Conservation (phyloP, 2,888 invertebrate species). For the Netelia melanura region DNA sequence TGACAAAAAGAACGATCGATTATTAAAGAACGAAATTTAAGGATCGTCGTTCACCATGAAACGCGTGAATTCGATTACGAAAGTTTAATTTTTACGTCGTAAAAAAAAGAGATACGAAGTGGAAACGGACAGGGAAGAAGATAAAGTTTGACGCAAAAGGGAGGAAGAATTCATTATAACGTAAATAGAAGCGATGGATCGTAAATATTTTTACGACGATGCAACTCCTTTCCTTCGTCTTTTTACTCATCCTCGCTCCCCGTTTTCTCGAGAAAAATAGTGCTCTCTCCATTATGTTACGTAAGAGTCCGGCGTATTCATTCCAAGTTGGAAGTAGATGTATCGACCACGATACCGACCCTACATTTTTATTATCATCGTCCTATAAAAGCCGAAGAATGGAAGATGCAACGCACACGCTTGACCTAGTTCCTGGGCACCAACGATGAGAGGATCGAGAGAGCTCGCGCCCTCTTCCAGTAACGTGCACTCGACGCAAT, state of each 20-base stretch:
- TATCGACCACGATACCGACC: not conserved
- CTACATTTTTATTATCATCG: constrained; percentile 50
- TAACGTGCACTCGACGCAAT: constrained; percentile 19
- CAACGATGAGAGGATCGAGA: constrained; percentile 39
- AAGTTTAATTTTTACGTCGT: constrained; percentile 75
- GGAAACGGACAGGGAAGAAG: constrained; percentile 58
- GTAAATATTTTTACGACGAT: constrained; percentile 58
- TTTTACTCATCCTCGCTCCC: constrained; percentile 20
- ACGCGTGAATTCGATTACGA: constrained; percentile 77
- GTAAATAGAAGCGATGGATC: constrained; percentile 46
- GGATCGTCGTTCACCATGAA: constrained; percentile 71
- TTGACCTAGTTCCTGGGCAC: constrained; percentile 53
- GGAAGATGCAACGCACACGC: constrained; percentile 46
- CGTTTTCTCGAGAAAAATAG: constrained; percentile 2
- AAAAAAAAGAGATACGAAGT: constrained; percentile 41
- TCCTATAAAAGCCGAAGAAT: constrained; percentile 19
- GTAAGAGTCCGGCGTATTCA: not conserved
- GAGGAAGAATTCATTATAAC: constrained; percentile 49
- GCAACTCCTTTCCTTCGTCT: not conserved
- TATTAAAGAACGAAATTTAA: constrained; percentile 80
- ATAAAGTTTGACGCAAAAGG: constrained; percentile 40
- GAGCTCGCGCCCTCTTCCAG: not conserved
- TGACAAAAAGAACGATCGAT: constrained; percentile 52
- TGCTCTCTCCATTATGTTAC: not conserved
- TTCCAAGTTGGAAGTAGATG: constrained; percentile 2